Base-by-base conservation (phyloP, 2,113 vertebrate genomes). In the Gorsachius goisagi region DNA sequence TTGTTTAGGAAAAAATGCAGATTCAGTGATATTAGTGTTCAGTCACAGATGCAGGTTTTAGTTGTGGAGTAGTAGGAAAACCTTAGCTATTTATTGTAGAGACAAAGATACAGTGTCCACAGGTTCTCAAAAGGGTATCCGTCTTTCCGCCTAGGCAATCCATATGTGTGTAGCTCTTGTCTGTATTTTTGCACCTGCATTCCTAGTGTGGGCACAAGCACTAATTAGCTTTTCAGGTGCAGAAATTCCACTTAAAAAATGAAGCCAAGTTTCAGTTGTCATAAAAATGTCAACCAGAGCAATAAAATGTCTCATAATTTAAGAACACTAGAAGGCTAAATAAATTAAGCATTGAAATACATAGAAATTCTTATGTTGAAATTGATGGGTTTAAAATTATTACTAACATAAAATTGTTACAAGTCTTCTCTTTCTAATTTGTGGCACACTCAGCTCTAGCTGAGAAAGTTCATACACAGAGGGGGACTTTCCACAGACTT, bases 281-380 rank as follows among this genome's bases (percentile, higher is more conserved):
- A 69, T 95, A 92, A 96, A 94, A 76, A 89, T 41, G 90, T 77
- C 92, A 93, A 45, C 33, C 18, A 45, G 60, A 64, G 85, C 60
- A 72, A 86, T 92, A 87, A 94, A 93, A 75, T 41, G 21, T 84
- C 73, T 86, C 27, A 64, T 94, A 86, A 93, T 94, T 96, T 86
- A 92, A 73, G 80, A 85, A 93, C 66, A 77, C 72, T 71, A 14
- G 88, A 81, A 96, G 73, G 75, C 85, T 88, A 92, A 90, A 96
- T 84, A 81, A 96, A 93, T 96, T 80, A 93, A 97, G 67, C 90
- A 89, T 11, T 82, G 69, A 79, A 97, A 79, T 68, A 71, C 6
- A 49, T 10, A 78, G 76, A 56, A 79, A 62, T 66, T 72, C 68
- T 81, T 68, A 27, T 3, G 35, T 69, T 92, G 88, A 81, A 72